These are phyloP conservation scores for Meda fulgida DNA, from an alignment of 2,797 vertebrate genomes.

Conservation along the genomic window DNA sequence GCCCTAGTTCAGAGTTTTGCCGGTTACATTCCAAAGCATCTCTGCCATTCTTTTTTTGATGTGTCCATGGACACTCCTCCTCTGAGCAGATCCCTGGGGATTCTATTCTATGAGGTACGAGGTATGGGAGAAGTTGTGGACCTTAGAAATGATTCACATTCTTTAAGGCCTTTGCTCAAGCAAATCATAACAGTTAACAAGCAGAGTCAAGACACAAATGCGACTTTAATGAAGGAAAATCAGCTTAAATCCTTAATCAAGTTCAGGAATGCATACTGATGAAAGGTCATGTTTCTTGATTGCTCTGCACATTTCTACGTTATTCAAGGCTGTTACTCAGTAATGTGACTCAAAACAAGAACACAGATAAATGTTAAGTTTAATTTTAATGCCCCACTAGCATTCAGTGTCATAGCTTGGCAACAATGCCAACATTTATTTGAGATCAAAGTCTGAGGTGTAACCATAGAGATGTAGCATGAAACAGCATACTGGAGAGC, in stretches of 20 bases:
- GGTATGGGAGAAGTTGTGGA: constrained; percentile 8
- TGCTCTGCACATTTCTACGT: background rate
- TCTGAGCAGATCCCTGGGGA: background rate
- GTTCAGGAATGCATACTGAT: constrained; percentile 26
- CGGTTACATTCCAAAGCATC: constrained; percentile 17
- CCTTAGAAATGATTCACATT: constrained; percentile 16
- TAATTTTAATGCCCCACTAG: constrained; percentile 39
- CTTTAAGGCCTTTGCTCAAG: constrained; percentile 14
- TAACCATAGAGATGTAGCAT: constrained; percentile 60
- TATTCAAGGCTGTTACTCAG: constrained; percentile 13
- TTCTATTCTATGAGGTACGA: background rate
- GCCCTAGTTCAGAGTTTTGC: background rate
- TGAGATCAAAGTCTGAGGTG: constrained; percentile 45
- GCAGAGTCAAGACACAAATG: constrained; percentile 27
- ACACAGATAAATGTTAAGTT: background rate
- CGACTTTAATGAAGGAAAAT: constrained; percentile 44
- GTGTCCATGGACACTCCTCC: constrained; percentile 4
- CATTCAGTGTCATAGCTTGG: background rate
- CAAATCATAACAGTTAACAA: constrained; percentile 29
- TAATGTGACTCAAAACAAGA: constrained; percentile 6
- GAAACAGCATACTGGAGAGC: constrained; percentile 49
- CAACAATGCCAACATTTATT: constrained; percentile 50
- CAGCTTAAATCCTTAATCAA: constrained; percentile 11
- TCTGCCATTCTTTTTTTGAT: constrained; percentile 1
- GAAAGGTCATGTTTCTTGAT: background rate